Conservation (phyloP, 1,140 invertebrate species). For the Phenacoccus solenopsis region DNA sequence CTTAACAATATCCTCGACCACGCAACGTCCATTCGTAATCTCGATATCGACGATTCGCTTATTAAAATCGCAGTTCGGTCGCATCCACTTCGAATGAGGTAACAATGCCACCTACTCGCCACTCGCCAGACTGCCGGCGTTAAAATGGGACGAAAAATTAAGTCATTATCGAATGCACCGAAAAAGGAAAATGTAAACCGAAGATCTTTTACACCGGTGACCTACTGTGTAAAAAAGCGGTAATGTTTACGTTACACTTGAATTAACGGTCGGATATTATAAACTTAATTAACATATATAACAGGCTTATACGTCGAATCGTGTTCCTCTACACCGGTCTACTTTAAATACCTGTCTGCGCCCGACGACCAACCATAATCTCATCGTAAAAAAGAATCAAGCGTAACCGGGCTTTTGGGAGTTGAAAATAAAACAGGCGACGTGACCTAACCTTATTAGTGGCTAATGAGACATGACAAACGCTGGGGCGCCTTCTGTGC, state of each 20-base stretch:
- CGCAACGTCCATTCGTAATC: no score
- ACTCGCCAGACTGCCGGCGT: no score
- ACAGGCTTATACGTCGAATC: background rate
- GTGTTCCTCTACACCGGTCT: constrained; percentile 13
- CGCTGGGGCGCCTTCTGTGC: background rate
- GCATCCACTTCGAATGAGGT: background rate
- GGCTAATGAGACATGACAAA: constrained; percentile 16
- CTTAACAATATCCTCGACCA: no score
- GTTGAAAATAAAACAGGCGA: constrained; percentile 1
- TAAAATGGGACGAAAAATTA: background rate
- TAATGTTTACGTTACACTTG: constrained; percentile 7
- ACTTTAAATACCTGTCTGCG: constrained; percentile 6
- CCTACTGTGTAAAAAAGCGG: constrained; percentile 11
- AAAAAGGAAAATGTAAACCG: background rate
- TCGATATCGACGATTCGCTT: no score
- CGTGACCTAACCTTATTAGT: constrained; percentile 16
- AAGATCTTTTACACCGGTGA: constrained; percentile 1
- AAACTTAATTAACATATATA: constrained; percentile 17
- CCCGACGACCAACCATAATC: constrained; percentile 3
- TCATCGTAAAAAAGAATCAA: background rate
- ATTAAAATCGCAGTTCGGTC: no score
- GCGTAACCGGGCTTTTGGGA: background rate
- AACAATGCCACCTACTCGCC: background rate
- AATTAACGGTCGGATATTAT: constrained; percentile 17
- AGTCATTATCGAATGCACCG: background rate